phyloP scores from a whole-genome alignment of 2,113 vertebrate genomes.

The Polypterus bichir region DNA sequence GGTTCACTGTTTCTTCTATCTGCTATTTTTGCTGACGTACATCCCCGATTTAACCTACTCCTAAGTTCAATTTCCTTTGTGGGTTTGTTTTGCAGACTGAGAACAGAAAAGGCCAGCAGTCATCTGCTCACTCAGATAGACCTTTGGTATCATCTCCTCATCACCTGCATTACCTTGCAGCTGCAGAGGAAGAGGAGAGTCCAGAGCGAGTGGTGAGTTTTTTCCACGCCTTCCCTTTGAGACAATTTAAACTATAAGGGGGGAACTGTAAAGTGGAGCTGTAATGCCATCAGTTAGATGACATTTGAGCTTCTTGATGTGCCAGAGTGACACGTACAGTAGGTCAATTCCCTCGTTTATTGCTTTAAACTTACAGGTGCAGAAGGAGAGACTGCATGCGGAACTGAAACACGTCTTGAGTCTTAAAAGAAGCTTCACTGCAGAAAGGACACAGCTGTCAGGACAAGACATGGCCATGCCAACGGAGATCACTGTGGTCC shows the following conservation, averaged over 20 bases:
- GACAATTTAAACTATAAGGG: not conserved
- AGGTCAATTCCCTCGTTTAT: not conserved
- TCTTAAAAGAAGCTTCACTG: constrained; percentile 50
- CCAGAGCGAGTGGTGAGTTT: constrained; percentile 50
- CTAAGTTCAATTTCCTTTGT: not conserved
- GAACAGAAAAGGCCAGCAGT: constrained; percentile 49
- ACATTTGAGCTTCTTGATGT: not conserved
- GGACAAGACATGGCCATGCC: constrained; percentile 41
- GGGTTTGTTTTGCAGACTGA: constrained; percentile 9
- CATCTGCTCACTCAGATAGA: constrained; percentile 36
- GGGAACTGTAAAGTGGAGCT: not conserved
- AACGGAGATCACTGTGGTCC: constrained; percentile 31
- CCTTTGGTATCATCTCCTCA: constrained; percentile 30
- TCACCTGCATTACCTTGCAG: constrained; percentile 33
- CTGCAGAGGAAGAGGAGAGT: constrained; percentile 49
- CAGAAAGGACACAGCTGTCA: constrained; percentile 30
- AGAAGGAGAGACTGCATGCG: constrained; percentile 71
- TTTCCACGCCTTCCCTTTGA: not conserved
- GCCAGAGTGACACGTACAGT: not conserved
- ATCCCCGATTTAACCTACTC: too few relatives aligned
- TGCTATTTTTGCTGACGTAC: not conserved
- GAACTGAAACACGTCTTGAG: constrained; percentile 69
- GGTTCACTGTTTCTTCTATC: not conserved
- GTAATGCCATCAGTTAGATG: not conserved
- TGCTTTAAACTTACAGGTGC: constrained; percentile 40